A percentile compares a stretch with the other conserved stretches of the same genome.
These are phyloP conservation scores for Pyrgilauda ruficollis DNA, from an alignment of 2,113 vertebrate genomes.

Conservation along the genomic window DNA sequence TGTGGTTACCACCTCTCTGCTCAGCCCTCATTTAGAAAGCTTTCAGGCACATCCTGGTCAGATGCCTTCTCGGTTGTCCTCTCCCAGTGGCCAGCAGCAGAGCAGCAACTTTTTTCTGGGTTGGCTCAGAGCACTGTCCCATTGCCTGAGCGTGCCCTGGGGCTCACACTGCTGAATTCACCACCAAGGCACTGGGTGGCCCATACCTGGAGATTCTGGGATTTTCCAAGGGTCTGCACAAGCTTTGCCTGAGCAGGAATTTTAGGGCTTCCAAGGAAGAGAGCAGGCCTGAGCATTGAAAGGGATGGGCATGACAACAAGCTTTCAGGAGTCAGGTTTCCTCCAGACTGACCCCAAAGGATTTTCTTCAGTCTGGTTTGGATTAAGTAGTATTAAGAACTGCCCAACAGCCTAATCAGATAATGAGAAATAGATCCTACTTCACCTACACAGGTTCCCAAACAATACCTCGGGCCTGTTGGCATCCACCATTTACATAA, in stretches of 20 bases:
- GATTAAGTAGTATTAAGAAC: neutral
- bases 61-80: neutral
- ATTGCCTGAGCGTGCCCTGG: rapidly evolving
- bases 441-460: neutral
- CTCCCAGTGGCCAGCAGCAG: neutral
- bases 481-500: neutral
- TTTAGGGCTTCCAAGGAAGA: neutral
- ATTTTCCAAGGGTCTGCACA: neutral
- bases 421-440: neutral
- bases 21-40: conserved; percentile 26
- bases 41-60: neutral
- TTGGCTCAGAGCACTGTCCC: neutral
- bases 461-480: neutral
- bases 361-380: neutral
- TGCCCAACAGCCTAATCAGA: neutral
- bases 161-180: neutral
- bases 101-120: neutral
- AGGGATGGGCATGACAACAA: neutral
- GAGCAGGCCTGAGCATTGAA: neutral
- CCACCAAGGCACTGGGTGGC: neutral
- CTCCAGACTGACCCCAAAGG: neutral
- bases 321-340: neutral
- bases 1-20: conserved; percentile 6
- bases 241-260: neutral
- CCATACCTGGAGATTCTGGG: neutral